Percentiles rank a stretch among this genome's conserved stretches.
Conservation (phyloP, 1,140 invertebrate genomes). For the Scaptomyza montana region DNA sequence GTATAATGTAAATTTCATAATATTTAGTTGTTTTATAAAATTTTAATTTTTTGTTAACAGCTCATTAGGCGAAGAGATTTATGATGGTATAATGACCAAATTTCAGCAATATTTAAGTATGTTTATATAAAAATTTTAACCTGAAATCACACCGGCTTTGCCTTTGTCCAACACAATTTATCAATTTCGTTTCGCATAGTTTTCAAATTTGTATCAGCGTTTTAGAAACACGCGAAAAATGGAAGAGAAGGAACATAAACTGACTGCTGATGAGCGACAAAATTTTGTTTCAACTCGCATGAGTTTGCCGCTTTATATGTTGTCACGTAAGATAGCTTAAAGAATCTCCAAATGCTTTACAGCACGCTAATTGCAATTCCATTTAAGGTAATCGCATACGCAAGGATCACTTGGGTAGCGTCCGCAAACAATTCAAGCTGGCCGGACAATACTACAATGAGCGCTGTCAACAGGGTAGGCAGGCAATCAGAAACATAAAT, state of each 20-base stretch:
- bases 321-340: slow-evolving; percentile 46
- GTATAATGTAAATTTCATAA: too few relatives aligned
- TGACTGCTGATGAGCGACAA: slow-evolving; percentile 53
- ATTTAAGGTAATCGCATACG: slow-evolving; percentile 57
- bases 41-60: too few relatives aligned
- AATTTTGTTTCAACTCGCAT: slow-evolving; percentile 65
- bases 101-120: too few relatives aligned
- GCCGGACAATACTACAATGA: slow-evolving; percentile 61
- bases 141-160: neutral
- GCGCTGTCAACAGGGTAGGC: slow-evolving; percentile 45
- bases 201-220: slow-evolving; percentile 9
- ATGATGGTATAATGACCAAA: too few relatives aligned
- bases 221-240: slow-evolving; percentile 11
- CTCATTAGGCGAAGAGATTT: too few relatives aligned
- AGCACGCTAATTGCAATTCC: too few relatives aligned
- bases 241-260: slow-evolving; percentile 33
- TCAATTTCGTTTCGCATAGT: neutral
- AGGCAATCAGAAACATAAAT: neutral
- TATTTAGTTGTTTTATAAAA: too few relatives aligned
- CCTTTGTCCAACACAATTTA: neutral
- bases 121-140: too few relatives aligned
- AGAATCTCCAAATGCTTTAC: neutral
- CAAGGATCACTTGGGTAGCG: slow-evolving; percentile 40
- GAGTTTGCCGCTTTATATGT: slow-evolving; percentile 69
- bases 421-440: slow-evolving; percentile 57